Base-by-base conservation (phyloP, 2,888 invertebrate genomes). In the Phengaris alcon region DNA sequence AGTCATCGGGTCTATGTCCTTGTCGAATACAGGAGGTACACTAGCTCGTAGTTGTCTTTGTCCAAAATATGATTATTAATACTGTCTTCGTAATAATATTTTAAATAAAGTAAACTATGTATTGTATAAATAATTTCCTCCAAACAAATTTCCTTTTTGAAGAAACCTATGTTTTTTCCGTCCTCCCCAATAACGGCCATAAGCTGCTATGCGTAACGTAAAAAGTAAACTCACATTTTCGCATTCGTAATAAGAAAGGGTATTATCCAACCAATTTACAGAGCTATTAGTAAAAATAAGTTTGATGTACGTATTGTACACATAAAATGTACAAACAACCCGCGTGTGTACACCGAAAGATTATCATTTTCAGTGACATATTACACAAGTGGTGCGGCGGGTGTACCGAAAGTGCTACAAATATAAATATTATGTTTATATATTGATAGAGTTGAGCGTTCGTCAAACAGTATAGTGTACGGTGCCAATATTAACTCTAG, bases 371-470 rank as follows among this genome's bases (percentile, higher is more conserved):
- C 89, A 91, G 89, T 84, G 85, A 87, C 89, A 89, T 88, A 87
- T 90, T 90, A 91, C 88, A 90, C 90, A 90, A 90, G 87, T 88
- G 87, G 84, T 82, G 74, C 78, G 82, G 83, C 84, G 83, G 84
- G 84, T 83, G 84, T 81, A 86, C 88, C 86, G 85, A 90, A 89
- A 90, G 87, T 85, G 87, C 85, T 86, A 86, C 88, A 90, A 90
- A 92, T 90, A 93, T 92, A 93, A 93, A 93, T 91, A 93, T 92
- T 90, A 88, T 93, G 92, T 93, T 91, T 93, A 93, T 92, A 92
- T 93, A 93, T 93, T 93, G 93, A 93, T 93, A 93, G 90, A 92
- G 91, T 85, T 84, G 87, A 92, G 90, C 91, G 91, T 86, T 89
- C 87, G 87, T 89, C 93, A 93, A 93, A 93, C 92, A 91, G 82